Evolutionary conservation across 2,113 vertebrate species (phyloP), one percentile per base, ranked within the genome.

Genomic region (Aptenodytes patagonicus): DNA sequence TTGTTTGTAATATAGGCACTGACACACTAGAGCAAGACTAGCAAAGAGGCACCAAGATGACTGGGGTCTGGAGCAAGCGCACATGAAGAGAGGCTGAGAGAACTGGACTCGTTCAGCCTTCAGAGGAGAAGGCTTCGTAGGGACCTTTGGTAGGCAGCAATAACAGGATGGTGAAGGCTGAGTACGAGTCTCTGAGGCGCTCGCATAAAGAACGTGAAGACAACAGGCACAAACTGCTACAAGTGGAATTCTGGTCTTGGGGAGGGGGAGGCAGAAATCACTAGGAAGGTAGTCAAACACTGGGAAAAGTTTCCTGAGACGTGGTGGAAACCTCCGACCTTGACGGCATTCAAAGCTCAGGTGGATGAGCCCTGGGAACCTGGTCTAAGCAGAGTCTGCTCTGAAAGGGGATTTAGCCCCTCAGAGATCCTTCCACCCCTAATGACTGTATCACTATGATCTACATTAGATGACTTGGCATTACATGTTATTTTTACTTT

Each of bases 291-390:
- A 71, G 22, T 15, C 0, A 3, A 71, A 42, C 40, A 36, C 26
- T 21, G 21, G 5, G 38, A 62, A 22, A 87, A 47, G 20, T 17
- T 55, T 29, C 44, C 68, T 13, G n/a, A 91, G 25, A 51, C 0
- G 1, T 10, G 34, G 38, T 10, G 25, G n/a, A 92, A 92, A 87
- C 18, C 52, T 81, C 36, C 0, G 0, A 18, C 15, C 40, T 9
- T 38, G 40, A 77, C 40, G 13, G 31, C 34, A 47, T 51, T 58
- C 25, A 55, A 29, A 76, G 38, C 18, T 82, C 51, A 79, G 28
- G 7, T 15, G 25, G 9, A 51, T 29, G 22, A 83, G n/a, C n/a
- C 46, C 65, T 14, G 9, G 25, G 34, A 73, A 89, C 9, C n/a
- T 31, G 18, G 6, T 52, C 32, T 25, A 72, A 77, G 16, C 3